A percentile compares a stretch with the other conserved stretches of the same genome.
These are phyloP conservation scores for Drosophila nikananu DNA, from an alignment of 1,140 invertebrate genomes.

Conservation along the genomic window DNA sequence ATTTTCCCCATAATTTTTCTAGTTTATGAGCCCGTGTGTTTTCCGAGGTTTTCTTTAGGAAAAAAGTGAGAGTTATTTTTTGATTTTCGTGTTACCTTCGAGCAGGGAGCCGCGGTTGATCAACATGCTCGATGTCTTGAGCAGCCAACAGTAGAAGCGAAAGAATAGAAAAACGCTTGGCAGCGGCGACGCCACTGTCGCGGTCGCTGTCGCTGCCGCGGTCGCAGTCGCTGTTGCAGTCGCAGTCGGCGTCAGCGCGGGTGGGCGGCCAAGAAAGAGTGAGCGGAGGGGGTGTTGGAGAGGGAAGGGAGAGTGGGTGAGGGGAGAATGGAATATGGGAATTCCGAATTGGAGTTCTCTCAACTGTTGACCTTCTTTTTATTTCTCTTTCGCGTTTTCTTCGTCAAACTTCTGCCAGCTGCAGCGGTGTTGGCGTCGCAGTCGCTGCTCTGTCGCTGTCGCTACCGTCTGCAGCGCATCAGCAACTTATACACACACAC, in stretches of 20 bases:
- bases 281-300: background rate
- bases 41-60: background rate
- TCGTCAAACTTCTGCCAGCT: conserved; percentile 34
- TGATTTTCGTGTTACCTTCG: conserved; percentile 59
- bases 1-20: background rate
- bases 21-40: background rate
- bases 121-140: conserved; percentile 71
- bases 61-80: background rate
- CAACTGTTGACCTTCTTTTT: conserved; percentile 67
- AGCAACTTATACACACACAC: conserved; percentile 24
- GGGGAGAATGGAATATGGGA: conserved; percentile 5
- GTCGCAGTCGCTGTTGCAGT: background rate
- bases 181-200: conserved; percentile 52
- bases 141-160: conserved; percentile 67
- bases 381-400: conserved; percentile 25
- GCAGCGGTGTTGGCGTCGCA: conserved; percentile 34
- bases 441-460: conserved; percentile 37
- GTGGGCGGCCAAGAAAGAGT: conserved; percentile 7
- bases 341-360: conserved; percentile 17
- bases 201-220: conserved; percentile 13
- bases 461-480: conserved; percentile 39
- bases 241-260: conserved; percentile 12
- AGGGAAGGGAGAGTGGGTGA: background rate
- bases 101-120: conserved; percentile 72
- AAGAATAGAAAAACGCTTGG: conserved; percentile 69